Base-by-base conservation (phyloP, 2,113 vertebrate species). In the Sialia sialis region DNA sequence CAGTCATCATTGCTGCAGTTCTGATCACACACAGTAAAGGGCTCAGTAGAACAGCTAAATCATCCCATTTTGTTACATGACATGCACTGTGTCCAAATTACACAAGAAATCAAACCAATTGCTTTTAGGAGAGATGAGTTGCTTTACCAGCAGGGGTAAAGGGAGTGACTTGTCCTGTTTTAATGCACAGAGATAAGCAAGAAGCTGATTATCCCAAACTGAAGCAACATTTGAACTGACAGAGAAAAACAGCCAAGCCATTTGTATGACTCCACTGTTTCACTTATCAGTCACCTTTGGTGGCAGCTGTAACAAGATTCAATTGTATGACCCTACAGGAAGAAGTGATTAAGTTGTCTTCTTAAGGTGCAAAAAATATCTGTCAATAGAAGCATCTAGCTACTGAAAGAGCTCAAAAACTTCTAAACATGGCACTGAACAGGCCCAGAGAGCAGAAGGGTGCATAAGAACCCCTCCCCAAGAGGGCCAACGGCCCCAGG, bases 41-140 rank as follows among this genome's bases (percentile, higher is more conserved):
- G 58, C 56, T 96, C 74, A 51, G 68, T 70, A 81, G 74, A 93
- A 68, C 39, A 93, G 83, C 39, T 84, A 75, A 95, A 87, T 96
- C 52, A 83, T 93, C 60, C 44, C 29, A 6, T 85, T 87, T 68
- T 87, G 74, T 76, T 91, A 91, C 74, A 59, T 66, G 84, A 41
- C 51, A 76, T 51, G 44, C 44, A 60, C 79, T 84, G 36, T 29
- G 49, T 79, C 32, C 41, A 60, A 46, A 66, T 77, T 63, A 83
- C 63, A 63, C 25, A 46, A 82, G 66, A 76, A 92, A 46, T 56
- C 49, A 63, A 89, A 92, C 48, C 49, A 84, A 60, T 36, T 6
- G 4, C 11, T 79, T 79, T 85, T 54, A 79, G 29, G 46, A 89
- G 54, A 87, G 62, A 49, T 4, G 4, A 69, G 38, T 30, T 84